A percentile compares a stretch with the other conserved stretches of the same genome.
Conservation (phyloP, 2,888 invertebrate species). For the Isoperla grammatica region DNA sequence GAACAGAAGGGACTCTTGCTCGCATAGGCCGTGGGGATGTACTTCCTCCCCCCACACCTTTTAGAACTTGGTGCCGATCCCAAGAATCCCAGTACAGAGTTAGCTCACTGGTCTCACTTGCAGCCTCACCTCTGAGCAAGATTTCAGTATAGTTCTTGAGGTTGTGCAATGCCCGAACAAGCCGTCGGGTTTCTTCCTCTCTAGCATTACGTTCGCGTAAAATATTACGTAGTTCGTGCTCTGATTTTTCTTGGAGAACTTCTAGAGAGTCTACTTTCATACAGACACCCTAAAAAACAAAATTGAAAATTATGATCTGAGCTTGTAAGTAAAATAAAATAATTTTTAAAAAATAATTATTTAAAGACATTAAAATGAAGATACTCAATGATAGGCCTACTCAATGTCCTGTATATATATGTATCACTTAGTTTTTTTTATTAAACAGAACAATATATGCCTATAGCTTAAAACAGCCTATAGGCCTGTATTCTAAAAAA, state of each 20-base stretch:
- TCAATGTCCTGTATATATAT: constrained; percentile 1
- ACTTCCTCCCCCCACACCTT: constrained; percentile 40
- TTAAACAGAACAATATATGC: too few relatives aligned
- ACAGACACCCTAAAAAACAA: constrained; percentile 56
- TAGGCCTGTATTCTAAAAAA: too few relatives aligned
- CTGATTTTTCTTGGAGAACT: constrained; percentile 74
- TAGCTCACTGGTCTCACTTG: constrained; percentile 51
- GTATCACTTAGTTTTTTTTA: too few relatives aligned
- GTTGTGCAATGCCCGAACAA: constrained; percentile 80
- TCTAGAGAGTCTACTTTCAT: constrained; percentile 69
- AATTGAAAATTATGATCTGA: too few relatives aligned
- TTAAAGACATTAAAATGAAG: neutral
- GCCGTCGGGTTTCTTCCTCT: constrained; percentile 74
- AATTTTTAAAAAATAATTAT: neutral
- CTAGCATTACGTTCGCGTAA: constrained; percentile 60
- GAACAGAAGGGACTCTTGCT: constrained; percentile 34
- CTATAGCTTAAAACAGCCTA: too few relatives aligned
- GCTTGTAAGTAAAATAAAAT: neutral
- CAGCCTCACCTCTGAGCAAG: constrained; percentile 52
- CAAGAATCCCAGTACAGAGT: constrained; percentile 93
- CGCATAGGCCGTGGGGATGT: constrained; percentile 49
- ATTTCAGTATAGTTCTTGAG: constrained; percentile 68
- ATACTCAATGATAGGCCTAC: neutral
- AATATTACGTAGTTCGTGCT: constrained; percentile 71
- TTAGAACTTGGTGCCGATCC: constrained; percentile 60